Evolutionary conservation across 92 coral and sea anemone genomes (phyloP).

Genomic region (Blastomussa wellsi): DNA sequence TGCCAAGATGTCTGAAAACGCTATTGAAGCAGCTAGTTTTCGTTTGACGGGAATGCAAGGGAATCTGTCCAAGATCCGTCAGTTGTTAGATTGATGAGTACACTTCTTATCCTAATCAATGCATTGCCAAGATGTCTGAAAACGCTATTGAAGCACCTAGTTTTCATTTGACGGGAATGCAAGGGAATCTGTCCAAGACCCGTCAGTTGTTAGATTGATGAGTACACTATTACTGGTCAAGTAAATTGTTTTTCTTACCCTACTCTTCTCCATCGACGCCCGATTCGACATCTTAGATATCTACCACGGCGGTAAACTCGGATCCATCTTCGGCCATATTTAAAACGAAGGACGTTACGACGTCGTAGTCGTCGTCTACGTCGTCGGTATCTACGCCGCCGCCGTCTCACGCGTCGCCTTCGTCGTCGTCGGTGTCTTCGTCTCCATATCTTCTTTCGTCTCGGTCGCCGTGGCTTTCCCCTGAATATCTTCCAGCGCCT

Average conservation of each 20-base stretch:
- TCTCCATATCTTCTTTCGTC: conserved; percentile 19
- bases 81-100: background rate
- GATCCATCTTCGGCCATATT: conserved; percentile 21
- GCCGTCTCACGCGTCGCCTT: conserved; percentile 32
- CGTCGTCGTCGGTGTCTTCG: conserved; percentile 29
- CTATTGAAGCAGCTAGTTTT: too few species aligned
- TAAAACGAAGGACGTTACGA: conserved; percentile 26
- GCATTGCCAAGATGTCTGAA: background rate
- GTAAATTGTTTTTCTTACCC: background rate
- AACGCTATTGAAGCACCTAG: background rate
- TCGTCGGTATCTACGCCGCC: conserved; percentile 38
- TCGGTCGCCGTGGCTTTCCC: conserved; percentile 15
- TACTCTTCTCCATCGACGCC: conserved; percentile 13
- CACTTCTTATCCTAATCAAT: background rate
- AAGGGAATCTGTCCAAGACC: background rate
- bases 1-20: background rate
- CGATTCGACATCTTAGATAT: background rate
- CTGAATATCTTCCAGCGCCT: background rate
- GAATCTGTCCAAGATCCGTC: background rate
- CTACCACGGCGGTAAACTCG: conserved; percentile 22
- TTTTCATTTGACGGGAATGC: too few species aligned
- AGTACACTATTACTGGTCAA: background rate
- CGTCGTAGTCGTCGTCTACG: conserved; percentile 19
- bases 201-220: background rate
- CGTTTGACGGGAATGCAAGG: background rate